Base-by-base conservation (phyloP, 2,797 vertebrate genomes). In the Phrynocephalus vlangalii region DNA sequence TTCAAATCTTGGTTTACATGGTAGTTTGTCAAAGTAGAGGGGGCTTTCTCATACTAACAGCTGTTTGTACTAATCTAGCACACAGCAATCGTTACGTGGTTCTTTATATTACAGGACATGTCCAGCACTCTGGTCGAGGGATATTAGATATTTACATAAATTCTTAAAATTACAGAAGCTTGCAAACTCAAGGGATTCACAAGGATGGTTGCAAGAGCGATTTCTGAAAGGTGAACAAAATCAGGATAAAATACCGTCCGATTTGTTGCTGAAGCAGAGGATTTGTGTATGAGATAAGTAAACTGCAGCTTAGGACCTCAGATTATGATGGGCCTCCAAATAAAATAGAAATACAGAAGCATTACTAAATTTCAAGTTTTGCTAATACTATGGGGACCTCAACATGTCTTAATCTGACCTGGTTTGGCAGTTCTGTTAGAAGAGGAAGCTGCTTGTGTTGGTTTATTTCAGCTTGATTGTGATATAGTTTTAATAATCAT, bases 1-100 rank as follows among this genome's bases (percentile, higher is more conserved):
- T 48, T 90, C 72, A 79, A 75, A 83, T 68, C 56, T 88, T 90
- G 67, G 30, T 87, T 68, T 1, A 10, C 48, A 78, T 15, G 0
- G 44, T 30, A 16, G 33, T 79, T 79, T 79, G 67, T 79, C 33
- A 38, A 60, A 18, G 18, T 44, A 67, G 52, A 24, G 30, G 63
- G 66, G 16, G 44, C 26, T n/a, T 50, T 66, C 86, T 63, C 72
- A 63, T 84, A 72, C 76, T 26, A 68, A 24, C 20, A 22, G 11
- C n/a, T 84, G 3, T 67, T 89, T 78, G 1, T 0, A 60, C 78
- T 89, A 70, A 83, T 85, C 5, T 30, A 82, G 79, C 87, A 68
- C 20, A 84, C n/a, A 38, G 30, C 30, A 56, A 87, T 13, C 7
- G 78, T 85, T 16, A 86, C 71, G 90, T 30, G 22, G 24, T 83